Base-by-base conservation (phyloP, 2,113 vertebrate genomes). In the Anarrhichthys ocellatus region DNA sequence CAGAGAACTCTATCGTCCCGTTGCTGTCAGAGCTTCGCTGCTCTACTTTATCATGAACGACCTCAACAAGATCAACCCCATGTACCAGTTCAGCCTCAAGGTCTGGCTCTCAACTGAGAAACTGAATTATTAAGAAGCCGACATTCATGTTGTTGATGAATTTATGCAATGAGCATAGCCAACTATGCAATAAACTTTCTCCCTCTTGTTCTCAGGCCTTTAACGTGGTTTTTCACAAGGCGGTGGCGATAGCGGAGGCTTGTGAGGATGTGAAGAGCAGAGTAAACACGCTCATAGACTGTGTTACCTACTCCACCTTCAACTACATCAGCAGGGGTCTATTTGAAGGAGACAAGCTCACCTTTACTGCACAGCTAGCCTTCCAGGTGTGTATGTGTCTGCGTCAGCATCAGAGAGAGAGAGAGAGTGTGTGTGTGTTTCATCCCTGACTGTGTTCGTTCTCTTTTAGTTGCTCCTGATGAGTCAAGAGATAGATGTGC, bases 11-110 rank as follows among this genome's bases (percentile, higher is more conserved):
- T 96, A 96, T 79, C 94, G 94, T 18, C 91, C 93, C 1, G 96
- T 95, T 34, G 95, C 95, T 42, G 93, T 94, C 86, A 94, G 94
- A 84, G 95, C 95, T 10, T 96, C 95, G 4, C 79, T 96, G 65
- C 94, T 97, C 76, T 97, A 91, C 90, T 96, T 97, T 70, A 96
- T 96, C 89, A 94, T 93, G 93, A 96, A 96, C 54, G 95, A 96
- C 85, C 92, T 96, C 73, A 96, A 96, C 92, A 96, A 97, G 94
- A 97, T 97, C 93, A 96, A 93, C 92, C 88, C 95, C 65, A 95
- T 96, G 96, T 97, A 97, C 88, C 95, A 96, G 88, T 96, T 96
- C 92, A 96, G 95, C 78, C 94, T 96, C 13, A 94, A 96, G 95
- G 95, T 96, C 20, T 10, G 24, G 11, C 24, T 24, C 56, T 15